A percentile compares a stretch with the other conserved stretches of the same genome.
Conservation (phyloP, 2,797 vertebrate species). For the Tenualosa ilisha region DNA sequence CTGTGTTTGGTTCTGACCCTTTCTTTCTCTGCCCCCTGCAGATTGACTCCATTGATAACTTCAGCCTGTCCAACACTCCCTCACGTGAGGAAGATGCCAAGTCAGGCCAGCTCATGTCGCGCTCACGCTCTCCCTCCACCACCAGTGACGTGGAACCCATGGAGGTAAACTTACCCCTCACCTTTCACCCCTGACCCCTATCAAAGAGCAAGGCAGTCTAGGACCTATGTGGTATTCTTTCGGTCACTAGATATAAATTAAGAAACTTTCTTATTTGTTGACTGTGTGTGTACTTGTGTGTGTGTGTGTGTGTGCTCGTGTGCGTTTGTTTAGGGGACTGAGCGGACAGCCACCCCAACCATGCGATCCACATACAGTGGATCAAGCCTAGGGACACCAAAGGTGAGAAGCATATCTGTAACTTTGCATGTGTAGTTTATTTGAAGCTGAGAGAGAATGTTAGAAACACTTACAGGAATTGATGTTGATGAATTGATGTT, state of each 20-base stretch:
- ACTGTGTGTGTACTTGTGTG: not conserved
- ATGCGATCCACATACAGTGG: constrained; percentile 74
- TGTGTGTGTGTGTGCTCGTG: constrained; percentile 8
- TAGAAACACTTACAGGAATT: not conserved
- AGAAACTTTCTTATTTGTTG: not conserved
- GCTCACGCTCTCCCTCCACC: constrained; percentile 79
- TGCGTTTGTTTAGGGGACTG: constrained; percentile 68
- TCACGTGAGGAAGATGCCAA: constrained; percentile 75
- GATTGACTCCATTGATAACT: constrained; percentile 83
- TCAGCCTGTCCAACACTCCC: constrained; percentile 77
- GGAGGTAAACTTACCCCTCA: constrained; percentile 65
- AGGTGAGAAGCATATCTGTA: constrained; percentile 68
- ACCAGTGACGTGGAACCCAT: constrained; percentile 79
- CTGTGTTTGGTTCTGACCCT: not conserved
- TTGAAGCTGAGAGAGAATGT: not conserved
- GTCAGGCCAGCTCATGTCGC: constrained; percentile 72
- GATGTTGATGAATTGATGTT: no score
- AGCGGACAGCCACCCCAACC: constrained; percentile 77
- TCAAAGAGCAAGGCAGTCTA: not conserved
- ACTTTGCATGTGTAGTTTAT: not conserved
- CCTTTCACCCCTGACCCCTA: not conserved
- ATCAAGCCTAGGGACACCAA: constrained; percentile 72
- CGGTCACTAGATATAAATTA: not conserved
- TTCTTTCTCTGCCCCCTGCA: constrained; percentile 43
- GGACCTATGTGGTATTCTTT: not conserved